These are phyloP conservation scores for Eurystomus glaucurus DNA, from an alignment of 2,797 vertebrate species.

Conservation along the genomic window DNA sequence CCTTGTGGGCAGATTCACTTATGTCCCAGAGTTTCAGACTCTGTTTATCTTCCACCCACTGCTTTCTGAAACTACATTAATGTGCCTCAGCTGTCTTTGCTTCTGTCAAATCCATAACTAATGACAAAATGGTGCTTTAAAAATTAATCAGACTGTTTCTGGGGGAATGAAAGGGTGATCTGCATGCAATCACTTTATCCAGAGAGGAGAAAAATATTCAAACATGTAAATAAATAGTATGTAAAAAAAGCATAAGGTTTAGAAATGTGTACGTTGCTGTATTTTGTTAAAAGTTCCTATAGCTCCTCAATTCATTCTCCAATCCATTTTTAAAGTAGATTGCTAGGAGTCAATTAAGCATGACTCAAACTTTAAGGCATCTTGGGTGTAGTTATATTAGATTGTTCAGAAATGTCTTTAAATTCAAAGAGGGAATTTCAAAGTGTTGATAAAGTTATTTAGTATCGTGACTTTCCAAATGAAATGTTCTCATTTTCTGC, in stretches of 20 bases:
- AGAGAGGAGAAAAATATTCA: conserved; percentile 16
- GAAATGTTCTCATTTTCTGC: neutral
- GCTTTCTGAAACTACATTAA: conserved; percentile 33
- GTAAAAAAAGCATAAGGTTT: neutral
- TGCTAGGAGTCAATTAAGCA: neutral
- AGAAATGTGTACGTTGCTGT: neutral
- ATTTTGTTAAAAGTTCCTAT: conserved; percentile 4
- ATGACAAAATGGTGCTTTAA: conserved; percentile 39
- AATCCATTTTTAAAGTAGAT: neutral
- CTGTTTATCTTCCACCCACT: conserved; percentile 7
- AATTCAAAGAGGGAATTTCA: neutral
- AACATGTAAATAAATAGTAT: neutral
- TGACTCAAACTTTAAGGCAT: neutral
- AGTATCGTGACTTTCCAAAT: neutral
- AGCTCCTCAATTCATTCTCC: neutral
- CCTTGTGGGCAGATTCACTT: neutral
- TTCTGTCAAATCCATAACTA: conserved; percentile 46
- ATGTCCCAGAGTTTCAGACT: neutral
- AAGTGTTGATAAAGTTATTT: neutral
- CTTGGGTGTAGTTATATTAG: neutral
- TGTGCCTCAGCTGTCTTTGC: conserved; percentile 29
- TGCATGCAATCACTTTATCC: conserved; percentile 23
- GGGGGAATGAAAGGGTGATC: neutral
- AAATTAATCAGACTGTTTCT: conserved; percentile 53
- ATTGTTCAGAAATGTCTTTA: neutral